Percentiles rank a stretch among this genome's conserved stretches.
These are phyloP conservation scores for Synchiropus splendidus DNA, from an alignment of 2,113 vertebrate genomes.

Conservation along the genomic window DNA sequence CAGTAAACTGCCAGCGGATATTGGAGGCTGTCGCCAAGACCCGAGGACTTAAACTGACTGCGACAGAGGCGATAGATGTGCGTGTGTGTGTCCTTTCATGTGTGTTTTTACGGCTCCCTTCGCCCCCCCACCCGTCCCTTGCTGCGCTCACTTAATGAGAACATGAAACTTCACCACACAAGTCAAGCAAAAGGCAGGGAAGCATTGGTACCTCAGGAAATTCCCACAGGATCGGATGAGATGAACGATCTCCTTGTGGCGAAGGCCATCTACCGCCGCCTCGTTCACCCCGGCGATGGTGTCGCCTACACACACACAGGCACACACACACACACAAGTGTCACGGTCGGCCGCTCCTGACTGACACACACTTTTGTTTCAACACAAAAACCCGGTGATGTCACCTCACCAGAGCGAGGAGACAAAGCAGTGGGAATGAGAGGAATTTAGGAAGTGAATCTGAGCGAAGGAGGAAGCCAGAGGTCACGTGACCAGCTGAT, in stretches of 20 bases:
- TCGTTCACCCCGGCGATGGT: slow-evolving; percentile 86
- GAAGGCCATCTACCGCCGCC: slow-evolving; percentile 73
- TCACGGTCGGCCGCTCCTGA: too few relatives aligned
- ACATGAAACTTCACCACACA: background rate
- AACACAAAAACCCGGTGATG: slow-evolving; percentile 30
- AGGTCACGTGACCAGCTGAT: background rate
- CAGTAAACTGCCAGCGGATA: background rate
- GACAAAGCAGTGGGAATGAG: slow-evolving; percentile 39
- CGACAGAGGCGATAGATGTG: too few relatives aligned
- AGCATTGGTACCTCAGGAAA: slow-evolving; percentile 67
- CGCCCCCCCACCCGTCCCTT: background rate
- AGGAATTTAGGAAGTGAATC: slow-evolving; percentile 69
- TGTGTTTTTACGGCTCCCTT: too few relatives aligned
- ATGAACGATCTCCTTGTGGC: slow-evolving; percentile 89
- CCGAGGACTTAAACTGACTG: too few relatives aligned
- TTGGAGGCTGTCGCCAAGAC: background rate
- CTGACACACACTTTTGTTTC: background rate
- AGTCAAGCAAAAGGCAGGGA: too few relatives aligned
- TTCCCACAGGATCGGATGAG: slow-evolving; percentile 85
- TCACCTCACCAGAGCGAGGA: slow-evolving; percentile 29
- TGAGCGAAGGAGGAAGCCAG: slow-evolving; percentile 21
- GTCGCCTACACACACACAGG: slow-evolving; percentile 69
- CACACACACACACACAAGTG: slow-evolving; percentile 8
- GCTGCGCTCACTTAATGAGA: background rate
- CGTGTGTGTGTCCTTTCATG: too few relatives aligned